phyloP scores from a whole-genome alignment of 2,113 vertebrate genomes.

The Sinocyclocheilus anophthalmus region DNA sequence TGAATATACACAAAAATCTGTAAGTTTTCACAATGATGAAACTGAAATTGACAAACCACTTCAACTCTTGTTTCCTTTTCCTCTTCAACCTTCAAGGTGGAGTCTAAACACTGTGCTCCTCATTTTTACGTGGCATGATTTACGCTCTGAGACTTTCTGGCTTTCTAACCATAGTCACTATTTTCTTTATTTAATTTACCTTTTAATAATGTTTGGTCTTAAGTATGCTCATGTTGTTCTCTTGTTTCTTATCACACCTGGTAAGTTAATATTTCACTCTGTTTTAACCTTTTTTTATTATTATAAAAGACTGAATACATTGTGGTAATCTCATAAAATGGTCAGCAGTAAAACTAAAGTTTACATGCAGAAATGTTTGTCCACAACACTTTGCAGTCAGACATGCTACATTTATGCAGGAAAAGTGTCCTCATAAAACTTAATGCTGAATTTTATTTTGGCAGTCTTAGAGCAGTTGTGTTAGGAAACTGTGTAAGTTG shows the following conservation, averaged over 20 bases:
- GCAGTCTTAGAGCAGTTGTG: too few species aligned
- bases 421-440: neutral
- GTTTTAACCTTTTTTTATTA: too few species aligned
- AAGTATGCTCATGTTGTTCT: neutral
- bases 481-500: too few species aligned
- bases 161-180: neutral
- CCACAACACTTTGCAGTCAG: too few species aligned
- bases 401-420: neutral
- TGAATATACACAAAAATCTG: too few species aligned
- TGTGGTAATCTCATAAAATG: too few species aligned
- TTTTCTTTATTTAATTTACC: neutral
- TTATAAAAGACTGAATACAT: neutral
- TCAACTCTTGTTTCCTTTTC: neutral
- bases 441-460: neutral
- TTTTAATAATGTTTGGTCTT: neutral
- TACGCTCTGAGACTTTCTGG: neutral
- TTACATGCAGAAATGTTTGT: neutral
- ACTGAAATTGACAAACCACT: neutral
- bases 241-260: constrained; percentile 14
- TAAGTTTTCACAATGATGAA: too few species aligned
- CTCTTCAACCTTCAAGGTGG: neutral
- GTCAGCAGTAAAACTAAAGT: neutral
- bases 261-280: constrained; percentile 14
- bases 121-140: neutral
- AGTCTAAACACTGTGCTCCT: neutral